Evolutionary conservation across 2,888 invertebrate species (phyloP), one percentile per base, ranked within the genome.

Genomic region (Netelia virgata): DNA sequence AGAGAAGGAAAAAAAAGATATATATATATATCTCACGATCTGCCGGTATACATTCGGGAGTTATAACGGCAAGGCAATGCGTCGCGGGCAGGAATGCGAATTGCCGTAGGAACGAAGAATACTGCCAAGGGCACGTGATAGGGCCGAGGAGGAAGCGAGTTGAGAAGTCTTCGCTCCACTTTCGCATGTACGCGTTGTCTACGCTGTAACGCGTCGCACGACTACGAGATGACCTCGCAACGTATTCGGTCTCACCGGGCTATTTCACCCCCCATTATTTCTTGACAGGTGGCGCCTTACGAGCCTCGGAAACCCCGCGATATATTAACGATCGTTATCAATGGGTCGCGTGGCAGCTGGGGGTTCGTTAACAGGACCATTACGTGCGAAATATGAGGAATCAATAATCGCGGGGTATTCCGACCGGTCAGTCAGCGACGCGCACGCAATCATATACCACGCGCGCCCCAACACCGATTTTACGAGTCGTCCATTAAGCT

Each of bases 381-480:
- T 87, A 87, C 78, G 82, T 83, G 85, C 84, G 87, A 89, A 90
- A 89, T 91, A 91, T 87, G 89, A 88, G 88, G 82, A 91, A 90
- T 91, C 91, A 88, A 91, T 91, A 90, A 89, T 88, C 88, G 87
- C 47, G 53, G 55, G 16, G 28, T 75, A 70, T 55, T 61, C 83
- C 16, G 57, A 61, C 36, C 66, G 66, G 41, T 50, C 59, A 20
- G 72, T 63, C 69, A 69, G 61, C 41, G 23, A 61, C n/a, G 57
- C 88, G 85, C 88, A 80, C 63, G 70, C 73, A 66, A 64, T 68
- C 64, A 59, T 64, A 57, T 11, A 57, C 50, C 8, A 64, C 75
- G 50, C 76, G 59, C 28, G 70, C 68, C 86, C 88, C 83, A 66
- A 36, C 36, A 0, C 66, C 23, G 59, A 88, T 89, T 90, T 91